Conservation (phyloP, 1,140 invertebrate species). For the Drosophila burlai region DNA sequence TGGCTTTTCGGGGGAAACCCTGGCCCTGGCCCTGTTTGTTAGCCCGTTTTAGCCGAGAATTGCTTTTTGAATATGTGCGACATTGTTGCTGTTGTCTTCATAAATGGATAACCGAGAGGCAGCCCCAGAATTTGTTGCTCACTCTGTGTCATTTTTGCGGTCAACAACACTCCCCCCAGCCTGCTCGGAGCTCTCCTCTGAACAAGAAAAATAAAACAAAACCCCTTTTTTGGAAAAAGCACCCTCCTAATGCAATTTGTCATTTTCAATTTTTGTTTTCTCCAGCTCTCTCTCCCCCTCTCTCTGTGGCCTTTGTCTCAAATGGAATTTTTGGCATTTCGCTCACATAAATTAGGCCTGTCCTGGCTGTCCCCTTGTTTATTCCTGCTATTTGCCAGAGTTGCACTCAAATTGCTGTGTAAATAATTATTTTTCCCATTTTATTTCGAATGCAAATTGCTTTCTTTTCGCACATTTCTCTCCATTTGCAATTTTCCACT, state of each 20-base stretch:
- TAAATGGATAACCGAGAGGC: conserved; percentile 53
- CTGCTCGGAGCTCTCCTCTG: not conserved
- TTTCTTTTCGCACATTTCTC: conserved; percentile 41
- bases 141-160: conserved; percentile 73
- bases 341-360: conserved; percentile 69
- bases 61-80: conserved; percentile 74
- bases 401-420: conserved; percentile 58
- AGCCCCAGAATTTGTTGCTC: conserved; percentile 58
- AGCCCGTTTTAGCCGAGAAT: conserved; percentile 65
- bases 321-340: conserved; percentile 79
- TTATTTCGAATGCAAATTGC: conserved; percentile 63
- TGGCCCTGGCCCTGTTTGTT: not conserved
- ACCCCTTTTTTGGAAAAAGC: conserved; percentile 6
- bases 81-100: conserved; percentile 62
- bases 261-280: conserved; percentile 72
- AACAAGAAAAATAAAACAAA: conserved; percentile 4
- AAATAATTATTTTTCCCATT: conserved; percentile 64
- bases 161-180: conserved; percentile 30
- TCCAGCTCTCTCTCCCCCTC: not conserved
- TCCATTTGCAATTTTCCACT: conserved; percentile 13
- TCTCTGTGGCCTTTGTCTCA: conserved; percentile 47
- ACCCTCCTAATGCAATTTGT: conserved; percentile 75
- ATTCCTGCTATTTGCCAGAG: conserved; percentile 12
- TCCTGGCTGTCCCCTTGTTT: conserved; percentile 19
- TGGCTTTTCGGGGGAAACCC: conserved; percentile 9